These are phyloP conservation scores for Apostichopus californicus DNA, from an alignment of 35 echinoderm and acorn worm genomes.

Conservation along the genomic window DNA sequence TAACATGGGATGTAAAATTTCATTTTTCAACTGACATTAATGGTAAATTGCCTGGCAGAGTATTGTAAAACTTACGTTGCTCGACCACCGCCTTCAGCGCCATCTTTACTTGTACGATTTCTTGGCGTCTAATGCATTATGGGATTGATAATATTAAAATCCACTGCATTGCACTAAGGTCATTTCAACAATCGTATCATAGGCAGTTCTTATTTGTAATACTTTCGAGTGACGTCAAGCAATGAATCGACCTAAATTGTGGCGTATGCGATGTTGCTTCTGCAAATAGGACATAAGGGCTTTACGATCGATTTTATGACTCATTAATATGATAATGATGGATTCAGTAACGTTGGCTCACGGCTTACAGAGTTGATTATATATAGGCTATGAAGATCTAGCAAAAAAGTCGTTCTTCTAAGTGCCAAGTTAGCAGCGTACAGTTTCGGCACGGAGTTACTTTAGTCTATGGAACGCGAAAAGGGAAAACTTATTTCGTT, in stretches of 20 bases:
- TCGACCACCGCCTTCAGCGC: conserved; percentile 91
- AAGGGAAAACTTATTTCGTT: too few relatives aligned
- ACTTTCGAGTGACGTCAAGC: neutral
- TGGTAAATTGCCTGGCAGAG: neutral
- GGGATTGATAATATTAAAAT: conserved; percentile 41
- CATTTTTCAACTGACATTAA: neutral
- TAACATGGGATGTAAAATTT: neutral
- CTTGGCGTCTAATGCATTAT: conserved; percentile 21
- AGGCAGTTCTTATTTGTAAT: neutral
- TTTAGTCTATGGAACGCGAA: too few relatives aligned
- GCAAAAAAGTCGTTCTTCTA: too few relatives aligned
- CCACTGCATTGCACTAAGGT: neutral
- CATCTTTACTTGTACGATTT: conserved; percentile 66
- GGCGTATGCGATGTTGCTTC: neutral
- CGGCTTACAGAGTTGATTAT: too few relatives aligned
- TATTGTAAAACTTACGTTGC: conserved; percentile 68
- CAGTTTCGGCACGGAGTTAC: too few relatives aligned
- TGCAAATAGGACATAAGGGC: neutral
- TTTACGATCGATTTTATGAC: neutral
- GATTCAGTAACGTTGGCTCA: too few relatives aligned
- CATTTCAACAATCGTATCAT: conserved; percentile 9
- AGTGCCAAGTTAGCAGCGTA: too few relatives aligned
- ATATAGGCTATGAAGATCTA: too few relatives aligned
- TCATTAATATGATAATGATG: neutral
- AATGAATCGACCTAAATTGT: neutral